These are phyloP conservation scores for Shargacucullia verbasci DNA, from an alignment of 2,888 invertebrate species.

Conservation along the genomic window DNA sequence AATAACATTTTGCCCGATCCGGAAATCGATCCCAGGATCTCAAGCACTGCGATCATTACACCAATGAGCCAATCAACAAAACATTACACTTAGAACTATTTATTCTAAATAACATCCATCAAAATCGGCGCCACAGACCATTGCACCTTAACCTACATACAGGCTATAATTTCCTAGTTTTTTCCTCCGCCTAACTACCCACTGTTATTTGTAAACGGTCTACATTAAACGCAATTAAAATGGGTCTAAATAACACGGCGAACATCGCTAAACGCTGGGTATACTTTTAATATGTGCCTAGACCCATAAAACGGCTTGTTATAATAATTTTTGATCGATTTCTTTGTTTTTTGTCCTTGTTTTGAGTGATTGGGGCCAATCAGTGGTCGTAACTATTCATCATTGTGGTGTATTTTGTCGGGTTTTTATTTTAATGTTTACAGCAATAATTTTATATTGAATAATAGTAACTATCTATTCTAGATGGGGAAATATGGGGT, in stretches of 20 bases:
- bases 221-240: constrained; percentile 74
- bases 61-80: neutral
- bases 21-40: too few species aligned
- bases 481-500: too few species aligned
- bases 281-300: constrained; percentile 63
- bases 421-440: constrained; percentile 27
- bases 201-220: constrained; percentile 72
- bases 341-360: constrained; percentile 41
- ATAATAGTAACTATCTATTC: constrained; percentile 23
- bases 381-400: constrained; percentile 46
- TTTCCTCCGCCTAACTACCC: constrained; percentile 58
- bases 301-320: constrained; percentile 69
- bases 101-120: constrained; percentile 31
- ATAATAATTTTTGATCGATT: constrained; percentile 59
- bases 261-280: constrained; percentile 63
- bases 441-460: constrained; percentile 30
- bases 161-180: constrained; percentile 67
- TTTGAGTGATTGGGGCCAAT: constrained; percentile 56
- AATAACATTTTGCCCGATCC: too few species aligned
- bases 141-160: constrained; percentile 43
- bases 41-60: neutral
- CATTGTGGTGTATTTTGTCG: constrained; percentile 30
- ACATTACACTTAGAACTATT: neutral
- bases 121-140: constrained; percentile 33
- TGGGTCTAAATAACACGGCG: constrained; percentile 69